These are phyloP conservation scores for Empis stercorea DNA, from an alignment of 2,888 invertebrate genomes.

Conservation along the genomic window DNA sequence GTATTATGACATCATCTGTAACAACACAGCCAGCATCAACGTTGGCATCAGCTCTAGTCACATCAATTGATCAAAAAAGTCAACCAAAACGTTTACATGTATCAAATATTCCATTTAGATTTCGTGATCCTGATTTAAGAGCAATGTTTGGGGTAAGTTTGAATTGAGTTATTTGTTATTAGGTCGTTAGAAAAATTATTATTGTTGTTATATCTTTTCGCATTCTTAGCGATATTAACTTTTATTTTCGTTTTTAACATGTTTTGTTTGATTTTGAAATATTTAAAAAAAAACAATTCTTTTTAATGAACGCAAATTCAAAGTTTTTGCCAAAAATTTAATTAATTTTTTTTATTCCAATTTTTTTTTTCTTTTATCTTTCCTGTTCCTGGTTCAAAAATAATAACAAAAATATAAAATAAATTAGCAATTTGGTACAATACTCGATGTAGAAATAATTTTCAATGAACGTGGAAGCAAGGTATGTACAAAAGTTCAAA, in stretches of 20 bases:
- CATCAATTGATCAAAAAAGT: constrained; percentile 44
- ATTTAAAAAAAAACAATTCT: no score
- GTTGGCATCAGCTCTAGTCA: constrained; percentile 39
- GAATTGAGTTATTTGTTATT: no score
- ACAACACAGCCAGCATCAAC: constrained; percentile 37
- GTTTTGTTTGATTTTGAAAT: not conserved
- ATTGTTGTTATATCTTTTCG: not conserved
- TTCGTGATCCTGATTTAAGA: constrained; percentile 95
- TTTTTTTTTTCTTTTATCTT: constrained; percentile 16
- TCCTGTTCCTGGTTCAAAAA: constrained; percentile 12
- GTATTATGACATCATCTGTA: constrained; percentile 26
- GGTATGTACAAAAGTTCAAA: constrained; percentile 52
- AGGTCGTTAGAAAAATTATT: no score
- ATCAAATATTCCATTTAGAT: constrained; percentile 99
- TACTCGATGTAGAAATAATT: constrained; percentile 99
- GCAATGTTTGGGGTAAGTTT: constrained; percentile 94
- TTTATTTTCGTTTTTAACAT: constrained; percentile 5
- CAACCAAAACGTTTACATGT: constrained; percentile 96
- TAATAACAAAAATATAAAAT: not conserved
- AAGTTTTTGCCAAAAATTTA: not conserved
- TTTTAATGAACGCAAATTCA: not conserved
- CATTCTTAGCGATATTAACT: constrained; percentile 6
- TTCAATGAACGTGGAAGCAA: constrained; percentile 99
- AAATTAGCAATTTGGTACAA: constrained; percentile 88
- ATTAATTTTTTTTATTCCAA: constrained; percentile 6